Evolutionary conservation across 2,797 vertebrate species (phyloP).

Genomic region (Erethizon dorsatum): DNA sequence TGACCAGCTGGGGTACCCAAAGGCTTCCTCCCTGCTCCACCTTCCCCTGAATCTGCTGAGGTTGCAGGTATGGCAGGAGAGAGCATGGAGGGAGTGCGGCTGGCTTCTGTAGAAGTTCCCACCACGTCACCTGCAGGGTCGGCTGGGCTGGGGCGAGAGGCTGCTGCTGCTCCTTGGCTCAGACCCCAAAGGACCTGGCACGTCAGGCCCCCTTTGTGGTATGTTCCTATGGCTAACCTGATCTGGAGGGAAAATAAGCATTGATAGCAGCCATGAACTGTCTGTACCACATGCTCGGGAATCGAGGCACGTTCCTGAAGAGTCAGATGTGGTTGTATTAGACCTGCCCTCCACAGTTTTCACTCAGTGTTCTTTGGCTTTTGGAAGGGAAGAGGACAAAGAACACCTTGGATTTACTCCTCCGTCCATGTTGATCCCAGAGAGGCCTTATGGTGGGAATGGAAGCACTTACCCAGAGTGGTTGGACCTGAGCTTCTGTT

Average conservation of each 20-base stretch:
- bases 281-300: rapidly evolving
- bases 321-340: background rate
- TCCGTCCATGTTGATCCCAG: background rate
- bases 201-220: background rate
- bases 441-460: background rate
- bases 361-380: background rate
- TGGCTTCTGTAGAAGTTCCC: background rate
- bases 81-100: too few relatives aligned
- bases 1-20: background rate
- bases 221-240: background rate
- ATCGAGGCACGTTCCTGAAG: too few relatives aligned
- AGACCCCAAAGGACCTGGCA: background rate
- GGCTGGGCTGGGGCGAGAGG: background rate
- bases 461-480: background rate
- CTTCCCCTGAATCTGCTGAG: background rate
- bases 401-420: background rate
- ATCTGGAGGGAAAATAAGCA: background rate
- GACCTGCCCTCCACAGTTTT: background rate
- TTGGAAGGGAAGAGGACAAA: background rate
- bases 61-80: background rate
- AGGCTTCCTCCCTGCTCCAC: background rate
- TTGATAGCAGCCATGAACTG: background rate
- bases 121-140: background rate
- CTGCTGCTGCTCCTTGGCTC: background rate
- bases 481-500: background rate